These are phyloP conservation scores for Hippopotamus amphibius DNA, from an alignment of 2,113 vertebrate genomes.

Conservation along the genomic window DNA sequence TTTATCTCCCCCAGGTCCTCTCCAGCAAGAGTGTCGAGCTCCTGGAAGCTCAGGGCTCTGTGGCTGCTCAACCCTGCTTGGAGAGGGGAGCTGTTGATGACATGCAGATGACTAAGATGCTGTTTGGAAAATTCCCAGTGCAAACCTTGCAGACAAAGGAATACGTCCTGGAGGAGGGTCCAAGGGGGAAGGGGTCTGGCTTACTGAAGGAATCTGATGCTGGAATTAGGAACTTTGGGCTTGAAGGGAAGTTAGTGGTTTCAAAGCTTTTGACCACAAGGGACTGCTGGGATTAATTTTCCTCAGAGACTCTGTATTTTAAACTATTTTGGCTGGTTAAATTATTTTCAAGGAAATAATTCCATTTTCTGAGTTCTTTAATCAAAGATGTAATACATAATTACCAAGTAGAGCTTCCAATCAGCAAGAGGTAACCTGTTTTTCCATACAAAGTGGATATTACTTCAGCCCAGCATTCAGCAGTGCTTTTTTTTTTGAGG, in stretches of 20 bases:
- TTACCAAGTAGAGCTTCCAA: not conserved
- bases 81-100: not conserved
- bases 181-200: not conserved
- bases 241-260: not conserved
- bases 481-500: not conserved
- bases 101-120: not conserved
- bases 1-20: not conserved
- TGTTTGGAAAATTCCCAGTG: not conserved
- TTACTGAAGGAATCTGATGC: not conserved
- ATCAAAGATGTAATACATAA: not conserved
- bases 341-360: not conserved
- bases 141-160: not conserved
- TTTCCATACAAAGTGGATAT: not conserved
- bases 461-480: not conserved
- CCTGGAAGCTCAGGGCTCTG: not conserved
- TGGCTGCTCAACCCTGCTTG: not conserved
- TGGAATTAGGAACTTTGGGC: not conserved
- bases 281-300: not conserved
- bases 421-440: not conserved
- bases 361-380: not conserved
- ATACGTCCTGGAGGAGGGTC: not conserved
- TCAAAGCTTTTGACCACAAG: not conserved
- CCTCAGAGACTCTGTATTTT: not conserved
- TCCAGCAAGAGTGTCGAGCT: not conserved
- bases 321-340: slow-evolving; percentile 33